Conservation (phyloP, 1,140 invertebrate species). For the Linepithema humile region DNA sequence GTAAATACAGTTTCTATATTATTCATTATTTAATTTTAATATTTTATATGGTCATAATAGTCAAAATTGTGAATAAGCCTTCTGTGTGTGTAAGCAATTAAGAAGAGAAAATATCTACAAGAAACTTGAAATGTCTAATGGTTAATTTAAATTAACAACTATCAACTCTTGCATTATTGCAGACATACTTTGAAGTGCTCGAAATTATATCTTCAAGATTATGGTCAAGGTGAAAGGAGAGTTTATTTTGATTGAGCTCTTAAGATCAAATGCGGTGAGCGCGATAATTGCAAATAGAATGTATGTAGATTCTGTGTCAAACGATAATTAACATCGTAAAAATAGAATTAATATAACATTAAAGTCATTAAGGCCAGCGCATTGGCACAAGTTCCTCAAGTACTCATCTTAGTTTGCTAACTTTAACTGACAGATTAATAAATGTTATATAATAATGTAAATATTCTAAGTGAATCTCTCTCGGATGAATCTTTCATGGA, state of each 20-base stretch:
- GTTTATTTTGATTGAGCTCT: slow-evolving; percentile 43
- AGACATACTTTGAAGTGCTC: not conserved
- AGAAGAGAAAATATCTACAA: not conserved
- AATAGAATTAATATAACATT: slow-evolving; percentile 31
- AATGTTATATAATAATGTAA: not conserved
- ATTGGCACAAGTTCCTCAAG: not conserved
- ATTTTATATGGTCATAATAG: no score
- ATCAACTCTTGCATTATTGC: not conserved
- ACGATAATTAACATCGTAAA: not conserved
- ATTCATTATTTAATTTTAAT: no score
- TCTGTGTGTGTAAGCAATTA: not conserved
- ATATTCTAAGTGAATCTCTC: not conserved
- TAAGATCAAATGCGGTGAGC: not conserved
- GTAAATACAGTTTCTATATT: no score
- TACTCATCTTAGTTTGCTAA: not conserved
- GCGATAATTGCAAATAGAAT: slow-evolving; percentile 13
- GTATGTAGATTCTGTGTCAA: not conserved
- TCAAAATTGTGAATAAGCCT: no score
- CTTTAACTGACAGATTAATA: not conserved
- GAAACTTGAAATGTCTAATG: not conserved
- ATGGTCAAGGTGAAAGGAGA: slow-evolving; percentile 64
- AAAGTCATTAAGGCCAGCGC: not conserved
- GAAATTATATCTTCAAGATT: slow-evolving; percentile 16
- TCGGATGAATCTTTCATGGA: not conserved
- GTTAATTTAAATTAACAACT: not conserved